Evolutionary conservation across 1,140 invertebrate genomes (phyloP), one percentile per base, ranked within the genome.

Genomic region (Leptoteleia sp.): DNA sequence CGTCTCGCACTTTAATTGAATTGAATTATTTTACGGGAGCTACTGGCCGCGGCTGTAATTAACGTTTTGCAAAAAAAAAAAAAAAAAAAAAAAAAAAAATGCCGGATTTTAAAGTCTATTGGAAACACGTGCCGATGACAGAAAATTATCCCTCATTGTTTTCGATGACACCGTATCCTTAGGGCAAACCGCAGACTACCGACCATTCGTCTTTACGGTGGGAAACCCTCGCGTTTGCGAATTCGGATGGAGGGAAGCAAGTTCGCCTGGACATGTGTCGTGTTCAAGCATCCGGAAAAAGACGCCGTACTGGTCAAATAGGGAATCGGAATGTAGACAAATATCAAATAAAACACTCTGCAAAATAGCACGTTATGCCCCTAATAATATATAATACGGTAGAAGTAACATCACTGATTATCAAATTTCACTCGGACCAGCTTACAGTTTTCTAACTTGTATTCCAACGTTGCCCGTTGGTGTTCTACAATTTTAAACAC

Each of bases 201-300:
- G 17, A 48, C 47, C 35, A 27, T 61, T 43, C 25, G 48, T 54
- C 40, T 67, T 71, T 75, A 72, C 47, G 59, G 38, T 72, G 62
- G 67, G 59, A 71, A 76, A 80, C 76, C 76, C 61, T 73, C 55
- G 54, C 12, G n/a, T 43, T 48, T 54, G 47, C 71, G 72, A 68
- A 72, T 70, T 62, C 64, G 62, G 77, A 59, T 55, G 16, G 71
- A 79, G 77, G 81, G 82, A 82, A 82, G 79, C 73, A 80, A 64
- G 42, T 79, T 78, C 81, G 80, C 76, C 67, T 48, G 67, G 81
- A 83, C 84, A 85, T 88, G 85, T 87, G 85, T 88, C 83, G 82
- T 86, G 85, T 68, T 81, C 85, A 88, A 88, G 87, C 85, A 86
- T 82, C 86, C 85, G 87, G 85, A 88, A 88, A 88, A 88, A 83